Evolutionary conservation across 92 coral and sea anemone species (phyloP), one percentile per base, ranked within the genome.

Genomic region (Phenganax subtilis): DNA sequence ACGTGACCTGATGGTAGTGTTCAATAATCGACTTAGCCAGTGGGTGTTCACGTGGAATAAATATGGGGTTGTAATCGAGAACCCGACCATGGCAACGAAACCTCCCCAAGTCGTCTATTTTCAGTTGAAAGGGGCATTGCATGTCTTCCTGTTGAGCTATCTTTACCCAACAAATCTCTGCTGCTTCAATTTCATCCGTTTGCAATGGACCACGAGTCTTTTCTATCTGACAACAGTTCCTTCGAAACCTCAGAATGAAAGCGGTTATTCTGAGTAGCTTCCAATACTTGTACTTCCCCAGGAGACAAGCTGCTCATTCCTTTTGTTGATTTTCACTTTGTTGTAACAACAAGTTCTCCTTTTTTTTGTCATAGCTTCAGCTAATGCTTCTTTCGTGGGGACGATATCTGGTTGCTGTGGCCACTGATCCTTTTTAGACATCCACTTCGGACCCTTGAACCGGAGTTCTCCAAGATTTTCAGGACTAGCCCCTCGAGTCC

Each of bases 101-200:
- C 8, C 85, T 2, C 29, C 91, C 85, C 10, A 20, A 71, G 6
- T 82, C 88, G 51, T 88, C 88, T 56, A 8, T 71, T 2, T 86
- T 52, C 20, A 88, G 75, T 25, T 56, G 80, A 6, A 88, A 30
- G 30, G 67, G 67, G 20, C 67, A 61, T 0, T 17, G 11, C 25
- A 61, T 37, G 47, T 68, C n/a, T 3, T 68, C 73, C 37, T 68
- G 7, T 37, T 85, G 89, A 0, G 72, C 77, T 30, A 86, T 78
- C 29, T 72, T 79, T 20, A 89, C 55, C 83, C 88, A 86, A 15
- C 10, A 28, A 57, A 68, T 53, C 83, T 89, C 89, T 27, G 89
- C 89, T 56, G 75, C 51, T 14, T 11, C 11, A 11, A 89, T 25
- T 55, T 89, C 89, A 0, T 67, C 74, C 30, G 84, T 86, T 54